These are phyloP conservation scores for Drosophila lutescens DNA, from an alignment of 2,888 invertebrate species.

Conservation along the genomic window DNA sequence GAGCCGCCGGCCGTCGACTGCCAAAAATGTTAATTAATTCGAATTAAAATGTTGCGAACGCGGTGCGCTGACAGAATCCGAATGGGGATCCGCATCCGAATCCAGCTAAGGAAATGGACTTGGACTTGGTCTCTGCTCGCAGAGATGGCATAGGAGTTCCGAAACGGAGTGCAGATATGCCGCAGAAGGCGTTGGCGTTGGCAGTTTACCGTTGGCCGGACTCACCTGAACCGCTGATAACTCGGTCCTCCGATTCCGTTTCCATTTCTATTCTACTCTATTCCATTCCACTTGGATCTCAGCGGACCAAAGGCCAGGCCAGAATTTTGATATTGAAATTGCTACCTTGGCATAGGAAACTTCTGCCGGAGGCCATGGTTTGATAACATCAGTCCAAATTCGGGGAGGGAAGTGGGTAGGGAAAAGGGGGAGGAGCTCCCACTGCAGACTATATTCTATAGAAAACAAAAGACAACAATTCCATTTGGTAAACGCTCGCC, in stretches of 20 bases:
- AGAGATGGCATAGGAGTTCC: conserved; percentile 14
- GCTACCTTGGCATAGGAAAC: conserved; percentile 74
- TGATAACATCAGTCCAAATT: conserved; percentile 65
- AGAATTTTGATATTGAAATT: conserved; percentile 77
- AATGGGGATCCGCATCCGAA: conserved; percentile 30
- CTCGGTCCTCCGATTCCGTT: conserved; percentile 19
- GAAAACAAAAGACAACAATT: conserved; percentile 75
- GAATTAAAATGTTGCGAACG: conserved; percentile 69
- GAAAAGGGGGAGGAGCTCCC: conserved; percentile 46
- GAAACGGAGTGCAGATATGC: conserved; percentile 56
- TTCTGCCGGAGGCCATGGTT: conserved; percentile 64
- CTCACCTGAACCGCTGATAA: conserved; percentile 63
- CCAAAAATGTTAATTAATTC: conserved; percentile 72
- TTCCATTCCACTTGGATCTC: conserved; percentile 10
- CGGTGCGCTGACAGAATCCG: conserved; percentile 35
- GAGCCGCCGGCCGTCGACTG: conserved; percentile 36
- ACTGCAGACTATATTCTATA: conserved; percentile 26
- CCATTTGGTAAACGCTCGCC: conserved; percentile 74
- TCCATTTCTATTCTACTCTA: conserved; percentile 14
- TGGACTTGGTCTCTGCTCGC: conserved; percentile 3
- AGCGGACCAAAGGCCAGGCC: conserved; percentile 73
- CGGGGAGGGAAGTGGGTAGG: conserved; percentile 21
- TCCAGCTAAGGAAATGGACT: conserved; percentile 35
- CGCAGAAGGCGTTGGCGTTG: conserved; percentile 74
- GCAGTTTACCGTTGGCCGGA: conserved; percentile 69